Percentiles rank a stretch among this genome's conserved stretches.
Evolutionary conservation across 2,888 invertebrate genomes (phyloP).

Genomic region (Bibio marci): DNA sequence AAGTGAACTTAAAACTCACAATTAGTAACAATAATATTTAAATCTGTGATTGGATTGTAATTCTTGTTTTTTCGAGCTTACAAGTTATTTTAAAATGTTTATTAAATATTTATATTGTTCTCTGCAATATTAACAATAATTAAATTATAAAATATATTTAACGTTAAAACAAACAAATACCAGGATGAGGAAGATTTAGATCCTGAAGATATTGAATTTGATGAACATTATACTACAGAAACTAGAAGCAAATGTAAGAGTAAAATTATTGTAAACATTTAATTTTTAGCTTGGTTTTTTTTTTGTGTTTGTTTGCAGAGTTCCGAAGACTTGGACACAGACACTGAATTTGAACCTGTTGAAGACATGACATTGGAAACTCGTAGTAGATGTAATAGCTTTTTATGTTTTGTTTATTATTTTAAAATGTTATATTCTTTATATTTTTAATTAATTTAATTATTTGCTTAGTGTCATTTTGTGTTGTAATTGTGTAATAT

Average conservation of each 20-base stretch:
- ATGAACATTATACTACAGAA: constrained; percentile 74
- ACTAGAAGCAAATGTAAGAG: constrained; percentile 79
- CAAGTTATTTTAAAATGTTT: too few relatives aligned
- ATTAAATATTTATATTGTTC: too few relatives aligned
- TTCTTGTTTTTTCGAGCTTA: too few relatives aligned
- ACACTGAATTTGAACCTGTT: constrained; percentile 50
- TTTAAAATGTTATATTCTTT: not conserved
- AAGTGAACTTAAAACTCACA: too few relatives aligned
- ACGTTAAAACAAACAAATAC: too few relatives aligned
- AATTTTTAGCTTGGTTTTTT: constrained; percentile 10
- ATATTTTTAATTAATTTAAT: not conserved
- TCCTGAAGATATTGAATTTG: constrained; percentile 74
- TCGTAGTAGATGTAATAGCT: constrained; percentile 42
- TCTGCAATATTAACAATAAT: too few relatives aligned
- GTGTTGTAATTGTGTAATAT: not conserved
- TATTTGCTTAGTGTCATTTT: not conserved
- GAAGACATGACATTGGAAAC: constrained; percentile 52
- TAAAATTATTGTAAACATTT: not conserved
- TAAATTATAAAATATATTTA: too few relatives aligned
- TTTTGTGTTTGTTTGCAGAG: constrained; percentile 29
- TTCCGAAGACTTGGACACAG: constrained; percentile 48
- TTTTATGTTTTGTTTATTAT: constrained; percentile 10
- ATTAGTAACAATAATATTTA: too few relatives aligned
- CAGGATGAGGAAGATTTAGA: constrained; percentile 78
- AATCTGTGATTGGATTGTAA: too few relatives aligned